Percentiles rank a stretch among this genome's conserved stretches.
Evolutionary conservation across 2,888 invertebrate genomes (phyloP).

Genomic region (Ectemnius continuus): DNA sequence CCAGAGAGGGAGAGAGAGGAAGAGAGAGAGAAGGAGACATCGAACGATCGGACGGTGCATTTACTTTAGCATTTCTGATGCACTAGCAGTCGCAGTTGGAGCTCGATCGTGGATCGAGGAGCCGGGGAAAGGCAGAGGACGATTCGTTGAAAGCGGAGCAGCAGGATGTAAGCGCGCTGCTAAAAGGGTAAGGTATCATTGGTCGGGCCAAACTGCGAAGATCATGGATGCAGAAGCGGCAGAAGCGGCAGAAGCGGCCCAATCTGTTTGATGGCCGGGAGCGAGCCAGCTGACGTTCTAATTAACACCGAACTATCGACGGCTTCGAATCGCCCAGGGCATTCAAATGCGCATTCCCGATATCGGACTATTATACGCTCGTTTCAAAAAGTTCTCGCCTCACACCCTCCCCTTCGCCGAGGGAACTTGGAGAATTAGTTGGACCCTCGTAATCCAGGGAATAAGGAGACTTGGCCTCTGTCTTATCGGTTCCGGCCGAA

Average conservation of each 20-base stretch:
- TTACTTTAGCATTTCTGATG: conserved; percentile 75
- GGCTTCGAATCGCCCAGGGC: conserved; percentile 9
- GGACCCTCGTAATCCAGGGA: background rate
- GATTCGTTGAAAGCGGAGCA: conserved; percentile 23
- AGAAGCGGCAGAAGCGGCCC: conserved; percentile 24
- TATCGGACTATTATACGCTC: too few species aligned
- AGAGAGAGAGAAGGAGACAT: conserved; percentile 26
- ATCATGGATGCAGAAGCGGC: conserved; percentile 35
- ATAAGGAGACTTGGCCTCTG: background rate
- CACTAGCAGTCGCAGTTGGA: conserved; percentile 60
- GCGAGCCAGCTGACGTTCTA: conserved; percentile 51
- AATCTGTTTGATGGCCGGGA: conserved; percentile 52
- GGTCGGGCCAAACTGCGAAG: conserved; percentile 34
- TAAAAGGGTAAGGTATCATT: conserved; percentile 5
- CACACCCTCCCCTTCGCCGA: conserved; percentile 16
- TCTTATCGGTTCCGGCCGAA: background rate
- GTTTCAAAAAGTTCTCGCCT: too few species aligned
- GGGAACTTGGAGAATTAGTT: conserved; percentile 30
- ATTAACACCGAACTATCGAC: conserved; percentile 56
- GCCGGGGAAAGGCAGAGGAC: background rate
- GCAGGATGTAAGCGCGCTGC: conserved; percentile 8
- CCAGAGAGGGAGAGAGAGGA: background rate
- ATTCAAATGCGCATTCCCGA: background rate
- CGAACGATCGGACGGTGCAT: conserved; percentile 62
- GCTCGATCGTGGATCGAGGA: background rate